A percentile compares a stretch with the other conserved stretches of the same genome.
These are phyloP conservation scores for Megaustenia siamemsis DNA, from an alignment of 2,888 invertebrate species.

Conservation along the genomic window DNA sequence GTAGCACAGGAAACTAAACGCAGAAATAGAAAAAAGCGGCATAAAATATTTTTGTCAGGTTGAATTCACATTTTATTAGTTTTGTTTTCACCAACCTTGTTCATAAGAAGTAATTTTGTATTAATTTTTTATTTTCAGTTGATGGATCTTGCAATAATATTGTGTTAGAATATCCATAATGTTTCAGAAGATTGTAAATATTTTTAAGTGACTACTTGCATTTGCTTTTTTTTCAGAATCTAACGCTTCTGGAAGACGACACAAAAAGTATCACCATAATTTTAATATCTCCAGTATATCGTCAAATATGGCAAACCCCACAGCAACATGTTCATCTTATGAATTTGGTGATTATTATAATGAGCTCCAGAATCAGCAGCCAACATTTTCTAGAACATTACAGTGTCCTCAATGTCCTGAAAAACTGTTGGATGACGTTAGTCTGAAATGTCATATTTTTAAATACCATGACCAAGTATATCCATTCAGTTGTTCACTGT, in stretches of 20 bases:
- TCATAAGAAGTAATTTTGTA: too few relatives aligned
- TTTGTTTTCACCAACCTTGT: too few relatives aligned
- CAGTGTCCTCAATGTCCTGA: slow-evolving; percentile 17
- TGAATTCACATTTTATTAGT: too few relatives aligned
- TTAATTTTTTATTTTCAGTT: not conserved
- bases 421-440: not conserved
- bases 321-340: not conserved
- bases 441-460: slow-evolving; percentile 30
- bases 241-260: not conserved
- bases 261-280: not conserved
- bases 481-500: slow-evolving; percentile 32
- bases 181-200: not conserved
- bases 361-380: not conserved
- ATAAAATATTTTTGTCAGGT: too few relatives aligned
- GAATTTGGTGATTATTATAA: not conserved
- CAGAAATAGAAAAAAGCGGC: too few relatives aligned
- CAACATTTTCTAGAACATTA: not conserved
- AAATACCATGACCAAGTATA: not conserved
- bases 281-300: slow-evolving; percentile 2
- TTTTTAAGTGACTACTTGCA: slow-evolving; percentile 12
- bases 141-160: not conserved
- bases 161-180: not conserved
- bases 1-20: too few relatives aligned
- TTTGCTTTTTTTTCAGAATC: slow-evolving; percentile 38
- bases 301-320: not conserved